Conservation (phyloP, 2,113 vertebrate species). For the Hippocampus zosterae region DNA sequence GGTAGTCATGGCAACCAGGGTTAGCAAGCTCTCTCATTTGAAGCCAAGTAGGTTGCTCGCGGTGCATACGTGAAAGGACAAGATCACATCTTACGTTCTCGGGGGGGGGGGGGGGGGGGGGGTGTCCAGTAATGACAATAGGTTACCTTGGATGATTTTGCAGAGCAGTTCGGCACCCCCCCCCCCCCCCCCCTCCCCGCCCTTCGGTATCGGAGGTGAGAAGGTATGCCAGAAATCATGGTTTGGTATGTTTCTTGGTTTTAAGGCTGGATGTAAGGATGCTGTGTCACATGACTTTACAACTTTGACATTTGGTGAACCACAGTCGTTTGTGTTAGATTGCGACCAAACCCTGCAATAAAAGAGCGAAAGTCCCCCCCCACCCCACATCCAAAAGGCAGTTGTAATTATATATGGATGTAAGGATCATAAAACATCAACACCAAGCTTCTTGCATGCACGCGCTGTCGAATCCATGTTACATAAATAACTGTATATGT, state of each 20-base stretch:
- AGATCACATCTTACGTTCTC: constrained; percentile 2
- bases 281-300: not conserved
- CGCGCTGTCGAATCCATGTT: not conserved
- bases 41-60: constrained; percentile 10
- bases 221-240: not conserved
- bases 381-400: no score
- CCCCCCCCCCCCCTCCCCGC: not conserved
- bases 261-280: not conserved
- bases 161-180: not conserved
- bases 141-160: constrained; percentile 3
- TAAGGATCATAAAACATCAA: not conserved
- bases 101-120: not conserved
- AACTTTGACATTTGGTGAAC: not conserved
- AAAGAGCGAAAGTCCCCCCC: no score
- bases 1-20: constrained; percentile 43
- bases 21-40: constrained; percentile 5
- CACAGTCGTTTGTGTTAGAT: not conserved
- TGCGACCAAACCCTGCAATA: no score
- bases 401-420: not conserved
- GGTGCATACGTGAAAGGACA: constrained; percentile 4
- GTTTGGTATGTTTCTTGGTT: not conserved
- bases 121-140: not conserved
- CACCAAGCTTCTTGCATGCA: not conserved
- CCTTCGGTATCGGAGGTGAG: not conserved
- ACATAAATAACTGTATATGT: no score